phyloP scores from a whole-genome alignment of 2,797 vertebrate genomes.

The Anomalospiza imberbis region DNA sequence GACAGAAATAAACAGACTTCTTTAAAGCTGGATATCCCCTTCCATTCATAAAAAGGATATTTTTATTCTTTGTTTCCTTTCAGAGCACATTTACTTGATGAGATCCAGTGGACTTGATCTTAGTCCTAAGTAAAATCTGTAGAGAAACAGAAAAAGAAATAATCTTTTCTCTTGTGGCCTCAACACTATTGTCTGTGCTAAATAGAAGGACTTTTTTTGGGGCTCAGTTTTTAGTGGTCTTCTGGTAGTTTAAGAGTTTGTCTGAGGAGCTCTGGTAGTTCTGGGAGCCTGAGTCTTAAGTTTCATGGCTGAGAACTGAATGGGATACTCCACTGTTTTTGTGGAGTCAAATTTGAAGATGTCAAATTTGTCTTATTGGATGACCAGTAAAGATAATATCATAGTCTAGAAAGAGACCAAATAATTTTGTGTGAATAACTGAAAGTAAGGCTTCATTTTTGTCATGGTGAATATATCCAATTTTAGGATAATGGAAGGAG shows the following conservation, averaged over 20 bases:
- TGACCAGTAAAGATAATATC: background rate
- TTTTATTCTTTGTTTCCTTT: background rate
- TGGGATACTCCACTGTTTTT: background rate
- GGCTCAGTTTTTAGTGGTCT: background rate
- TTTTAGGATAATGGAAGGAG: background rate
- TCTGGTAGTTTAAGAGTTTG: background rate
- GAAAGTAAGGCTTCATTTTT: background rate
- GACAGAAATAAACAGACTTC: background rate
- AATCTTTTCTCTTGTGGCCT: background rate
- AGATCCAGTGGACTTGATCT: background rate
- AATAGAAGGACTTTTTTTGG: accelerated
- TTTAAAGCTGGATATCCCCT: background rate
- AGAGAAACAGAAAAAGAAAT: background rate
- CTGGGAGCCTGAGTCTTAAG: background rate
- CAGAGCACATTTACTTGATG: background rate
- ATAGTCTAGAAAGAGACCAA: background rate
- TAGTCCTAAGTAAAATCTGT: background rate
- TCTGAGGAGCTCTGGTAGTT: background rate
- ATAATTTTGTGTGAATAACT: background rate
- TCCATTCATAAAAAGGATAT: background rate
- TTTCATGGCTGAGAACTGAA: background rate
- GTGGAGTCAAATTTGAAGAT: background rate
- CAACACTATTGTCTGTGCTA: background rate
- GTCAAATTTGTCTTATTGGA: background rate
- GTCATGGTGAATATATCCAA: background rate